A percentile compares a stretch with the other conserved stretches of the same genome.
Conservation (phyloP, 2,888 invertebrate species). For the Trissolcus japonicus region DNA sequence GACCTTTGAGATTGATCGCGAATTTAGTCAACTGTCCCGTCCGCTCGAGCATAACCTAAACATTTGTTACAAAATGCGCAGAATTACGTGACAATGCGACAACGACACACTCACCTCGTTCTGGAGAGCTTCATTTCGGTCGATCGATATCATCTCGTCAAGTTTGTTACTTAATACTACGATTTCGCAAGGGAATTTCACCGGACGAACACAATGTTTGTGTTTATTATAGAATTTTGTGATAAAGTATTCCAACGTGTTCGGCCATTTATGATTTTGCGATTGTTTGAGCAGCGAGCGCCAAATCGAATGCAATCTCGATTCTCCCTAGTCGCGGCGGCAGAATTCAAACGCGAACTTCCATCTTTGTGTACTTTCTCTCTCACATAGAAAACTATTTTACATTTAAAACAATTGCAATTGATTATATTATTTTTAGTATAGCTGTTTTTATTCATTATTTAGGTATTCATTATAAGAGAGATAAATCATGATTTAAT, state of each 20-base stretch:
- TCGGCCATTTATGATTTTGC: slow-evolving; percentile 24
- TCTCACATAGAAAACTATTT: background rate
- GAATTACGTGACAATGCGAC: background rate
- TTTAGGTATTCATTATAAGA: too few relatives aligned
- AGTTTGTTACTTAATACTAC: slow-evolving; percentile 31
- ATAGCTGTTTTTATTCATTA: too few relatives aligned
- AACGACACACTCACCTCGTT: slow-evolving; percentile 61
- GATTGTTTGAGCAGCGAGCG: background rate
- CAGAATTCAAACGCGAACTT: slow-evolving; percentile 2
- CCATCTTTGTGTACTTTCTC: background rate
- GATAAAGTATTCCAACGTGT: slow-evolving; percentile 16
- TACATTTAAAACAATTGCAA: background rate
- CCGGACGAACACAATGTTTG: background rate
- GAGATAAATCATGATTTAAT: too few relatives aligned
- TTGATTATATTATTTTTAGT: too few relatives aligned
- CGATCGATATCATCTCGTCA: slow-evolving; percentile 63
- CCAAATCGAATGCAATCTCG: background rate
- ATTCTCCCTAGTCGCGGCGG: background rate
- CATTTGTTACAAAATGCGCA: slow-evolving; percentile 10
- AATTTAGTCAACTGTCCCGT: too few relatives aligned
- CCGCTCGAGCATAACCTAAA: slow-evolving; percentile 25
- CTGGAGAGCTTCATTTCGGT: slow-evolving; percentile 59
- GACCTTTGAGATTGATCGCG: too few relatives aligned
- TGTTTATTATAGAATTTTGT: slow-evolving; percentile 36
- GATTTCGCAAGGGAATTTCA: background rate